These are phyloP conservation scores for Colletes collaris DNA, from an alignment of 2,888 invertebrate genomes.

Conservation along the genomic window DNA sequence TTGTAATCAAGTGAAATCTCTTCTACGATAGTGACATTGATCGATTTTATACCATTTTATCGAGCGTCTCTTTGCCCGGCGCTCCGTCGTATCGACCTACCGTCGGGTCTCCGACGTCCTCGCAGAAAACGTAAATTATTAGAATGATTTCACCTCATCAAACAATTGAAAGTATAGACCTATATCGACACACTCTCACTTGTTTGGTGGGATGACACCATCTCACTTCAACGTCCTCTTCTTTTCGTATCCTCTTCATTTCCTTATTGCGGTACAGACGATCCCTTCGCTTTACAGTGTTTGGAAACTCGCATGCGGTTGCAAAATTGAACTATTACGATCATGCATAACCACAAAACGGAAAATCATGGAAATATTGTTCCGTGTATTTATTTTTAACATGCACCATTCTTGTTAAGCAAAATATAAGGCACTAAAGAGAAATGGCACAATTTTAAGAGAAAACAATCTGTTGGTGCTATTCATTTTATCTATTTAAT, in stretches of 20 bases:
- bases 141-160: conserved; percentile 83
- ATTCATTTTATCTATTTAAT: too few relatives aligned
- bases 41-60: conserved; percentile 50
- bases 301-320: conserved; percentile 15
- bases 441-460: too few relatives aligned
- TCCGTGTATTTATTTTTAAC: too few relatives aligned
- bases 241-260: conserved; percentile 24
- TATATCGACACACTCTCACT: conserved; percentile 83
- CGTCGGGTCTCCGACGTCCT: conserved; percentile 58
- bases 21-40: conserved; percentile 62
- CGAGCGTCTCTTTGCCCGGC: conserved; percentile 40
- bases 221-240: conserved; percentile 66
- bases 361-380: background rate
- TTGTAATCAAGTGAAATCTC: conserved; percentile 74
- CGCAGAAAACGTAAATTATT: conserved; percentile 53
- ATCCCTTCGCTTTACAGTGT: background rate
- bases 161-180: conserved; percentile 84
- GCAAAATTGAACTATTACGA: background rate
- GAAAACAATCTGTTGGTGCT: too few relatives aligned
- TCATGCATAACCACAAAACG: background rate
- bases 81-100: conserved; percentile 59
- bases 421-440: too few relatives aligned
- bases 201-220: conserved; percentile 83
- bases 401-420: too few relatives aligned
- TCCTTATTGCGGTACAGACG: conserved; percentile 5